phyloP scores from a whole-genome alignment of 2,888 invertebrate species.

The Cistogaster globosa region DNA sequence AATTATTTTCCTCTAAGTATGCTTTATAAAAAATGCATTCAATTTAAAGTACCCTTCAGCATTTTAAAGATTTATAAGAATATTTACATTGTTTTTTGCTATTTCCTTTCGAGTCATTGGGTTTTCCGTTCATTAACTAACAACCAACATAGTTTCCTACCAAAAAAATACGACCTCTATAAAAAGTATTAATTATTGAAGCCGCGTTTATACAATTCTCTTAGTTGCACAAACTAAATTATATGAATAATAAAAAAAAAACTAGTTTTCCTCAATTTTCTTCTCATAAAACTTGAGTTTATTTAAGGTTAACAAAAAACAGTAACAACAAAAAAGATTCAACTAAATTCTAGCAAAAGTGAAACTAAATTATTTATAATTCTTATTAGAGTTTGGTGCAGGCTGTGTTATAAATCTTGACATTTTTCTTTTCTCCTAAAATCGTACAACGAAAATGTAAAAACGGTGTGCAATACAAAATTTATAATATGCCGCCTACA shows the following conservation, averaged over 20 bases:
- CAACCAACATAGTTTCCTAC: neutral
- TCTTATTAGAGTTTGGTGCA: no score
- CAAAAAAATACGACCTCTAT: neutral
- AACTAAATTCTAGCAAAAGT: no score
- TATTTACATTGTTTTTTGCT: neutral
- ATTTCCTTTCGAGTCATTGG: neutral
- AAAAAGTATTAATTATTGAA: neutral
- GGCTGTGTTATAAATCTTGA: no score
- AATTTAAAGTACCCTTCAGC: neutral
- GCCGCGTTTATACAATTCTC: neutral
- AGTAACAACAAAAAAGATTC: no score
- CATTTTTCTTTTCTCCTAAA: no score
- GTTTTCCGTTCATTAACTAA: neutral
- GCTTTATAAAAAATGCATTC: neutral
- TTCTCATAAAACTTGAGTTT: neutral
- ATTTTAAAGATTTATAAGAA: neutral
- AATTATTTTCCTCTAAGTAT: no score
- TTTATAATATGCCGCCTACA: no score
- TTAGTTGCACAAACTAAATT: neutral
- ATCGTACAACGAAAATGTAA: no score
- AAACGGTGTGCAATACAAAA: no score
- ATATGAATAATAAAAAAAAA: neutral
- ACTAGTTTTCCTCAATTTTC: neutral
- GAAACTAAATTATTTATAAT: no score
- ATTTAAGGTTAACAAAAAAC: no score